phyloP scores from a whole-genome alignment of 2,797 vertebrate species.

The Melanotaenia maccullochi region DNA sequence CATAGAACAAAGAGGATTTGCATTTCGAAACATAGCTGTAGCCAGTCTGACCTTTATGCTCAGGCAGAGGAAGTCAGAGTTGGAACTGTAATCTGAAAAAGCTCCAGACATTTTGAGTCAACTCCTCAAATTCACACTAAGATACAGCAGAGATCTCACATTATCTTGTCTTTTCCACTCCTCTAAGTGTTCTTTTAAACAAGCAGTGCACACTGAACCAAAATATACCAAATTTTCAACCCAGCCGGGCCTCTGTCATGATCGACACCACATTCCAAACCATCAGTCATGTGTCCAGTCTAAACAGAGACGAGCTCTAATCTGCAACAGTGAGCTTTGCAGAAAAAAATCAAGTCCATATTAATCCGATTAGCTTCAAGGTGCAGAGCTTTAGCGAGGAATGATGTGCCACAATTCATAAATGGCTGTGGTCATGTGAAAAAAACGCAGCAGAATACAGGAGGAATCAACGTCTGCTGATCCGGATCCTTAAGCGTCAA shows the following conservation, averaged over 20 bases:
- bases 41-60: constrained; percentile 14
- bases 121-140: constrained; percentile 1
- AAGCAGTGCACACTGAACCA: background rate
- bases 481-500: background rate
- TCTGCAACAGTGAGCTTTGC: constrained; percentile 54
- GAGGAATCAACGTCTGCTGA: background rate
- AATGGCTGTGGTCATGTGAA: constrained; percentile 55
- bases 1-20: constrained; percentile 46
- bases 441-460: constrained; percentile 6
- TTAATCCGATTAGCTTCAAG: constrained; percentile 74
- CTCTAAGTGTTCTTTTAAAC: background rate
- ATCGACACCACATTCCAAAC: constrained; percentile 41
- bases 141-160: background rate
- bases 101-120: background rate
- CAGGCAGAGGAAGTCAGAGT: background rate
- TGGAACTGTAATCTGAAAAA: background rate
- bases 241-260: constrained; percentile 13
- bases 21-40: constrained; percentile 51
- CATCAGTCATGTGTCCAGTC: constrained; percentile 66
- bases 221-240: constrained; percentile 21
- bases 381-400: constrained; percentile 53
- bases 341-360: constrained; percentile 63
- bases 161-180: background rate
- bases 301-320: constrained; percentile 61
- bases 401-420: constrained; percentile 41